Evolutionary conservation across 1,140 invertebrate genomes (phyloP), one percentile per base, ranked within the genome.

Genomic region (Drosophila grimshawi): DNA sequence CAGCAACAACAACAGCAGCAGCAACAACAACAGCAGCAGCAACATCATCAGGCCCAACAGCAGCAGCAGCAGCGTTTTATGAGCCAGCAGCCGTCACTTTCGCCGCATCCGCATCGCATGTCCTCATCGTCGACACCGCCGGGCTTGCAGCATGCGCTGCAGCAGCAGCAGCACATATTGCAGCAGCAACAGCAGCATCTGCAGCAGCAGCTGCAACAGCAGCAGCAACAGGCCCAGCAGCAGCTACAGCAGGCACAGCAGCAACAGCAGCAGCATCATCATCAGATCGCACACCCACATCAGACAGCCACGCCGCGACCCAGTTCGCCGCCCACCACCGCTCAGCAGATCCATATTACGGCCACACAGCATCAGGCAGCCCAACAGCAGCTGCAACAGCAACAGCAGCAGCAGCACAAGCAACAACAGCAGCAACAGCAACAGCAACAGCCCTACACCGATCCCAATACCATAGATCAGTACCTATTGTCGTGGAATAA

Each of bases 401-500:
- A 86, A 48, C 86, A 90, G 43, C 90, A 89, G n/a, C 80, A 86
- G 6, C 72, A 85, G 48, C 77, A 74, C 35, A 60, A 79, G 6
- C 70, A 78, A 5, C 67, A 85, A 19, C 86, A 86, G 5, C 68
- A 91, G 49, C 89, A 91, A 5, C 73, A 83, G 10, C 68, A 91
- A 48, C 89, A 91, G 29, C 76, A 82, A 71, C 86, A 91, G 61
- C 46, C 81, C 30, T 91, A 90, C 68, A 80, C 89, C 39, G 92
- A 92, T 77, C 92, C 92, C 69, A 92, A 92, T 39, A 92, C 92
- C 52, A 92, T 92, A 46, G 92, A 92, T 65, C 92, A 92, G 81
- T 95, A 95, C 86, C 95, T 95, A 7, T 80, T 95, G 55, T 94
- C 94, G 69, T 95, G 95, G 95, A 95, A 95, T 77, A 95, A 95